Percentiles rank a stretch among this genome's conserved stretches.
phyloP scores from a whole-genome alignment of 2,113 vertebrate genomes.

The Athene noctua region DNA sequence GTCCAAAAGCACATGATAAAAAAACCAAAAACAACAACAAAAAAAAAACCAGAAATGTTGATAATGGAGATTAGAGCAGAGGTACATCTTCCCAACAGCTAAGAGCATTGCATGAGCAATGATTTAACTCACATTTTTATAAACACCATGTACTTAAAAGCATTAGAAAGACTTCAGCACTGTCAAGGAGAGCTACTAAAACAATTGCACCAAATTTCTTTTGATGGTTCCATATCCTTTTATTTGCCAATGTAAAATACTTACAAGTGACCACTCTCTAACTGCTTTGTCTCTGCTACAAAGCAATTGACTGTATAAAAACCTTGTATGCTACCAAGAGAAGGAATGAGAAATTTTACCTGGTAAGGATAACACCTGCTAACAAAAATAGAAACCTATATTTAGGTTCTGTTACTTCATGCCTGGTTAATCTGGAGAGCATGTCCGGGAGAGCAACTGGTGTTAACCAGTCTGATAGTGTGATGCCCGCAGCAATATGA shows the following conservation, averaged over 20 bases:
- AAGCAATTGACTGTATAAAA: not conserved
- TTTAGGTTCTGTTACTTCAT: slow-evolving; percentile 57
- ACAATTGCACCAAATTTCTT: not conserved
- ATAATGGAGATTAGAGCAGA: not conserved
- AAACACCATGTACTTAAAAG: not conserved
- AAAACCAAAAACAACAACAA: too few species aligned
- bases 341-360: slow-evolving; percentile 34
- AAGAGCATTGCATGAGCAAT: not conserved
- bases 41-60: not conserved
- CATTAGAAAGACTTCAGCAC: not conserved
- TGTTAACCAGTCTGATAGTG: slow-evolving; percentile 56
- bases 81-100: not conserved
- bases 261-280: not conserved
- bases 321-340: not conserved
- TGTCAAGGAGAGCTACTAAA: not conserved
- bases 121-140: not conserved
- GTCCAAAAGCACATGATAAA: not conserved
- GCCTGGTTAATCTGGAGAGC: slow-evolving; percentile 53
- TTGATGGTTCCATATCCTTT: not conserved
- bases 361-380: slow-evolving; percentile 36
- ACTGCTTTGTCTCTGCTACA: not conserved
- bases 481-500: slow-evolving; percentile 36
- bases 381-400: slow-evolving; percentile 58
- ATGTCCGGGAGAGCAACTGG: slow-evolving; percentile 62
- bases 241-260: not conserved